Evolutionary conservation across 2,888 invertebrate species (phyloP), one percentile per base, ranked within the genome.

Genomic region (Rhagophthalmus giganteus): DNA sequence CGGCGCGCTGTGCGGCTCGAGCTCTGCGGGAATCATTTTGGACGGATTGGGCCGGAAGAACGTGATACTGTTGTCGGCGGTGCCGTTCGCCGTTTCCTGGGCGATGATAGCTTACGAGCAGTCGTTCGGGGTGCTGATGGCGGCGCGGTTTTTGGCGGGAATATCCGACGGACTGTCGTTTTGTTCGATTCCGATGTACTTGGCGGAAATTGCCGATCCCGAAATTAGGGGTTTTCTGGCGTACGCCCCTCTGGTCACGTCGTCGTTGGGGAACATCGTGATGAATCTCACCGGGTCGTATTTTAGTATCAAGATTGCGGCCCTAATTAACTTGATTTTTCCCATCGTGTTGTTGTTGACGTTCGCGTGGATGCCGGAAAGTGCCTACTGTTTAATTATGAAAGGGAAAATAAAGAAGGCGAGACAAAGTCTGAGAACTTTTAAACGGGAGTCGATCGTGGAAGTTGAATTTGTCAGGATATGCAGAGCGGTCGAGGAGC

Each of bases 21-120:
- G 83, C 2, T 74, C 81, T 10, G 80, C 83, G 9, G 85, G 84
- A 16, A 78, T 82, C 64, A 72, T 83, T n/a, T 82, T 85, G 41
- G 84, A 86, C 67, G 74, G 77, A 54, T 77, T 83, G 51, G 87
- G 87, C n/a, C 77, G 87, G n/a, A 86, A 86, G 66, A 78, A 76
- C 8, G 81, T 83, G n/a, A 75, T 86, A 1, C 74, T 85, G 8
- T 68, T 81, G 25, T 79, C 83, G 8, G 81, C 82, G 0, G 62
- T 84, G 4, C 83, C 85, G 0, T 79, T 83, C 62, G 79, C 82
- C 55, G 38, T 81, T 27, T 81, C 84, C 52, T 87, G 86, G 85
- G 67, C 84, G 24, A 72, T 85, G 59, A 78, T 86, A 59, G 81
- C 83, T 55, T 71, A 78, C 25, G 83, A 84, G 16, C 75, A 77